A percentile compares a stretch with the other conserved stretches of the same genome.
These are phyloP conservation scores for Urocitellus parryii DNA, from an alignment of 2,113 vertebrate species.

Conservation along the genomic window DNA sequence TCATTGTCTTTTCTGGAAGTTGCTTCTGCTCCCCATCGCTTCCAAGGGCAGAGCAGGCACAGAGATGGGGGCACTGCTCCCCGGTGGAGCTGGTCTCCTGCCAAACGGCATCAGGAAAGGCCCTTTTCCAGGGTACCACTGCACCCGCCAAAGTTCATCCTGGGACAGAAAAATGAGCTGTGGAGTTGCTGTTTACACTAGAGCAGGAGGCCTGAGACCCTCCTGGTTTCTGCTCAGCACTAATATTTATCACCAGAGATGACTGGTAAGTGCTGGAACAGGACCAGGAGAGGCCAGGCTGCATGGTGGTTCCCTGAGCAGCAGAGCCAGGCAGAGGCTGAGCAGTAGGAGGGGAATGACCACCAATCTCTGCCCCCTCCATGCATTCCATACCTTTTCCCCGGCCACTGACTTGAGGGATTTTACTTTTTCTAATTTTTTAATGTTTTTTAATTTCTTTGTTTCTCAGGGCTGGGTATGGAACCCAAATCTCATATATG, in stretches of 20 bases:
- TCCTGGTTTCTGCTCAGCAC: not conserved
- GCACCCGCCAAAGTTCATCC: not conserved
- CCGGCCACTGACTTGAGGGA: not conserved
- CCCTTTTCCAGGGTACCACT: not conserved
- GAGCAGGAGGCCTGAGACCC: not conserved
- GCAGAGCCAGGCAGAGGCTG: not conserved
- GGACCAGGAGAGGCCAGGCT: not conserved
- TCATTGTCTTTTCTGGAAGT: not conserved
- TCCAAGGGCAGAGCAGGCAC: not conserved
- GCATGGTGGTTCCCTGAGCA: not conserved
- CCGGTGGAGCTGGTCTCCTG: not conserved
- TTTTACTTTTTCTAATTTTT: not conserved
- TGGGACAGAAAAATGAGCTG: not conserved
- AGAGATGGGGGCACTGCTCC: fast-evolving
- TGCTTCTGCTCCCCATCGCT: not conserved
- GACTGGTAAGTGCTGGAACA: fast-evolving
- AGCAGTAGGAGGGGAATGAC: too few relatives aligned
- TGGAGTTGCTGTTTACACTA: not conserved
- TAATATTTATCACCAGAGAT: not conserved
- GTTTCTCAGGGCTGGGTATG: not conserved
- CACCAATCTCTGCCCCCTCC: fast-evolving
- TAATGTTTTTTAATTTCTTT: not conserved
- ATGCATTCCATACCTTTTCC: not conserved
- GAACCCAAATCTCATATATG: not conserved
- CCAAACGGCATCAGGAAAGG: not conserved